Evolutionary conservation across 2,113 vertebrate species (phyloP), one percentile per base, ranked within the genome.

Genomic region (Ursus arctos): DNA sequence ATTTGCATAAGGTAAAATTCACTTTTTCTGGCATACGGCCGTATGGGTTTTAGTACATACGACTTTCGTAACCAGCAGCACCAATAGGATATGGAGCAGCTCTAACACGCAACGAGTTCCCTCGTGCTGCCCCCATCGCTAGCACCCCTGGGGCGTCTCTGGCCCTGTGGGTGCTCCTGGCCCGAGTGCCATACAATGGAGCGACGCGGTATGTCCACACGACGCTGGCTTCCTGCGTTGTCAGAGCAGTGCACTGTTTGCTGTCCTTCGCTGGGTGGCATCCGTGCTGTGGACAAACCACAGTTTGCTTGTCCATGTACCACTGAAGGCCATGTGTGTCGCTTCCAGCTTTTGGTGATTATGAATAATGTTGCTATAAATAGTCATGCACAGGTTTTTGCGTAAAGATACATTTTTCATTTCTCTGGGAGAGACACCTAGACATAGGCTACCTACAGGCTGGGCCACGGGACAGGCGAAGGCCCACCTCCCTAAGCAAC

Each of bases 381-480:
- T 47, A 36, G 3, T 21, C 72, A 47, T 0, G 0, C 18, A 12
- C 22, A 21, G 26, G 26, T 55, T 57, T 72, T 79, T 24, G 47
- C 6, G 3, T 77, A 47, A 55, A 77, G 36, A 28, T 3, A 22
- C 19, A 9, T 40, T 4, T 43, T 79, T 67, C 4, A 12, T 49
- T 69, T 79, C 28, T 22, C 51, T 26, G 9, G 22, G 61, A 15
- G 11, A 4, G 61, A 28, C 0, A 1, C 2, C 22, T 31, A 11
- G 36, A 77, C 6, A 22, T 47, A 36, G 10, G 31, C 4, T 40
- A 16, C 24, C 3, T 40, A 1, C 5, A 33, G 22, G 16, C 49
- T 59, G 36, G 77, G 31, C 36, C 22, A 0, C 0, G 0, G 0
- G 21, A 24, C 15, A 1, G 0, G 49, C 0, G 5, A 26, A 18